phyloP scores from a whole-genome alignment of 2,888 invertebrate genomes.

The Drosophila borborema region DNA sequence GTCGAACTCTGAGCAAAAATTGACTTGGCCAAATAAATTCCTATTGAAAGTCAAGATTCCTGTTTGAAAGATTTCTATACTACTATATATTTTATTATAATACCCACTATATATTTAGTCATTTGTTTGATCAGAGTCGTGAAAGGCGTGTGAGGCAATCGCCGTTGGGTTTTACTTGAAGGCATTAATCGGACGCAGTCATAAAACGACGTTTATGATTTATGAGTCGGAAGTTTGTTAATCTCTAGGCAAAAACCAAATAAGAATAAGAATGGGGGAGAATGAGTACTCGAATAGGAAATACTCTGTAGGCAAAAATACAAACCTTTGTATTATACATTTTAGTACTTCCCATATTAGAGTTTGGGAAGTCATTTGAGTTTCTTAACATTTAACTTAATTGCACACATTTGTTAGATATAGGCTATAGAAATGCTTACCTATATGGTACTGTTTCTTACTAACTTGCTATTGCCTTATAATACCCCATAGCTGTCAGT shows the following conservation, averaged over 20 bases:
- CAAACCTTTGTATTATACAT: neutral
- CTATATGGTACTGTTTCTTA: neutral
- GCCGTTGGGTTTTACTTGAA: constrained; percentile 20
- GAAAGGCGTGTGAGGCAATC: constrained; percentile 47
- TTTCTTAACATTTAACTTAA: neutral
- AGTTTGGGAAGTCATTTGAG: neutral
- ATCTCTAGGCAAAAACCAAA: constrained; percentile 10
- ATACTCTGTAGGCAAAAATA: neutral
- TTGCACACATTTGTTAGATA: no score
- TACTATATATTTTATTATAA: neutral
- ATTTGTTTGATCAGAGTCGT: constrained; percentile 21
- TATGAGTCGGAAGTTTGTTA: constrained; percentile 47
- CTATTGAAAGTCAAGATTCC: neutral
- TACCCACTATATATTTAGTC: neutral
- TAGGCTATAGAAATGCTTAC: no score
- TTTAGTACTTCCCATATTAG: neutral
- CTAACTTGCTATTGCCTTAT: neutral
- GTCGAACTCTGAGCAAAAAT: neutral
- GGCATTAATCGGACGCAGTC: constrained; percentile 42
- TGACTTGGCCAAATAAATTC: neutral
- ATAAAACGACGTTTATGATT: constrained; percentile 29
- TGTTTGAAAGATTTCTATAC: neutral
- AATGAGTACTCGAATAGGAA: neutral
- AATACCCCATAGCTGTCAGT: neutral
- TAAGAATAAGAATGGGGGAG: neutral